phyloP scores from a whole-genome alignment of 2,888 invertebrate genomes.

The Acrobasis consociella region DNA sequence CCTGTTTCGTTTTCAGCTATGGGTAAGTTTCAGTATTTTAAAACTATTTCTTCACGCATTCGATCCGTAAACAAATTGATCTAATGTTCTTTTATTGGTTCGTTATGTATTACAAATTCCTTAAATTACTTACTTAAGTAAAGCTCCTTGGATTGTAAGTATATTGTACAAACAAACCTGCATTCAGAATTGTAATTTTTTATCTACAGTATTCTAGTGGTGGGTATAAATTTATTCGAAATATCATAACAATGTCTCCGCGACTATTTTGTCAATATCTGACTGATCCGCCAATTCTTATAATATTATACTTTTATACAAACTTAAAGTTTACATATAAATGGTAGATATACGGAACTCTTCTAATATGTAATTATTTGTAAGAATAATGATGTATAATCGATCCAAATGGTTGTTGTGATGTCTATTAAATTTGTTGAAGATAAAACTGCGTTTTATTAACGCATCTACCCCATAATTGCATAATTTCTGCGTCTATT shows the following conservation, averaged over 20 bases:
- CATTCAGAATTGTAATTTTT: too few species aligned
- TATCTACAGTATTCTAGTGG: neutral
- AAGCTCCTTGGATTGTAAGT: too few species aligned
- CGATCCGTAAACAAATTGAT: too few species aligned
- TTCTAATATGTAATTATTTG: conserved; percentile 32
- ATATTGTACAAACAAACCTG: too few species aligned
- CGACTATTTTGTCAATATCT: conserved; percentile 36
- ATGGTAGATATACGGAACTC: conserved; percentile 30
- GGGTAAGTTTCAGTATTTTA: too few species aligned
- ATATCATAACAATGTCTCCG: conserved; percentile 6
- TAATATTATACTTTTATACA: conserved; percentile 50
- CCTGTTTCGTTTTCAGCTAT: too few species aligned
- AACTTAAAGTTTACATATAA: conserved; percentile 47
- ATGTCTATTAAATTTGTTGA: conserved; percentile 81
- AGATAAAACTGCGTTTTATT: conserved; percentile 40
- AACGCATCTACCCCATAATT: neutral
- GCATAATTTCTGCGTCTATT: too few species aligned
- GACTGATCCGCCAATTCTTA: conserved; percentile 56
- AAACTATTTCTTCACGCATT: too few species aligned
- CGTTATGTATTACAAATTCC: too few species aligned
- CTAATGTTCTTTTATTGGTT: too few species aligned
- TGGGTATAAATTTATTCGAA: neutral
- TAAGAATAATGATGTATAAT: conserved; percentile 57
- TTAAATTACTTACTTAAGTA: too few species aligned
- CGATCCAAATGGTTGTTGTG: conserved; percentile 81